Conservation (phyloP, 2,797 vertebrate genomes). For the Crax fasciolata region DNA sequence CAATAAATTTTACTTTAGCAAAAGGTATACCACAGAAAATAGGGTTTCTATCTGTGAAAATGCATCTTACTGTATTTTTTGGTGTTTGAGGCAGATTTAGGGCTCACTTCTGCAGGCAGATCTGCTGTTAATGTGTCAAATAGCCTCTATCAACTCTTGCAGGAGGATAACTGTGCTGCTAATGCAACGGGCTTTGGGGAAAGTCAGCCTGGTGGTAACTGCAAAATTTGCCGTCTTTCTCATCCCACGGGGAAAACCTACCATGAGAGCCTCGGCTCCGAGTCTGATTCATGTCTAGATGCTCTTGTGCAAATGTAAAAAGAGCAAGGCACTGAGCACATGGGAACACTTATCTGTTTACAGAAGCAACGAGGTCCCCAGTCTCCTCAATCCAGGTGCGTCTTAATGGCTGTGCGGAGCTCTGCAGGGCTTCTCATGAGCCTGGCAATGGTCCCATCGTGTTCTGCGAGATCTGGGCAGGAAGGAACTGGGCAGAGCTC, state of each 20-base stretch:
- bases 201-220: not conserved
- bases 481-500: not conserved
- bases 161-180: not conserved
- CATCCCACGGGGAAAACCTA: accelerated
- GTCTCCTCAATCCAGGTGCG: not conserved
- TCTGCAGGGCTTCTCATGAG: accelerated
- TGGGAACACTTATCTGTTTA: not conserved
- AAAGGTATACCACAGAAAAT: not conserved
- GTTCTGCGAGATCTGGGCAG: not conserved
- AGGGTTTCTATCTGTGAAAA: accelerated
- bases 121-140: not conserved
- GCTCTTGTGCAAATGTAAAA: not conserved
- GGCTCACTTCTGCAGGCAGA: not conserved
- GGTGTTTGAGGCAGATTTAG: not conserved
- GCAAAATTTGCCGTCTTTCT: not conserved
- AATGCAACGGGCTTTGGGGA: accelerated
- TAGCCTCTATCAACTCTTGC: accelerated
- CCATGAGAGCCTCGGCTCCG: accelerated
- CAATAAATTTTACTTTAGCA: not conserved
- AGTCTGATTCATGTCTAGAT: not conserved
- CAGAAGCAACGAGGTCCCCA: not conserved
- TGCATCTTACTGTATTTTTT: not conserved
- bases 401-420: not conserved
- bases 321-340: not conserved
- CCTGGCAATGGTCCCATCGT: accelerated